Evolutionary conservation across 2,888 invertebrate genomes (phyloP), one percentile per base, ranked within the genome.

Genomic region (Heteromurus nitidus): DNA sequence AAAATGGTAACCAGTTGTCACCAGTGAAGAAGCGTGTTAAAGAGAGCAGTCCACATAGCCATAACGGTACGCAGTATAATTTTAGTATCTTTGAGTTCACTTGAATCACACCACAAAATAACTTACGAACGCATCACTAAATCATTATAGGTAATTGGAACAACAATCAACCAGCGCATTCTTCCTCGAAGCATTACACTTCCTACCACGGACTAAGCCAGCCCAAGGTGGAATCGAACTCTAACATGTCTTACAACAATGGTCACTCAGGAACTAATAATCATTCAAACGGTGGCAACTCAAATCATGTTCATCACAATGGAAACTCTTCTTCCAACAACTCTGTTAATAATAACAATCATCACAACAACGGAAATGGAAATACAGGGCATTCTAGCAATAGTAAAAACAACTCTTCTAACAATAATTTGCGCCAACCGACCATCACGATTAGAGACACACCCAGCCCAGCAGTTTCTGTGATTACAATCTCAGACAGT

Each of bases 21-120:
- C 98, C 98, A 1, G 97, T 98, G 28, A 98, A 98, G 91, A 98
- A 98, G 89, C 93, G 98, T 20, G 97, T 98, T 55, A 98, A 98
- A 89, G 98, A 98, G 89, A 96, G 96, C 88, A 96, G 97, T 26
- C 97, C 97, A 26, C 97, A 85, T 31, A 72, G n/a, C 18, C 74
- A 76, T 26, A 81, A 68, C 72, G 80, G 62, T 70, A 74, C 2
- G 72, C 20, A 55, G 36, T 36, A 9, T 36, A 36, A 36, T 36
- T 36, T 36, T 36, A 9, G 36, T 36, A 36, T 36, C 36, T 47
- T 47, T 47, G 47, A 3, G 47, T 47, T 47, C n/a, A 47, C 3
- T 47, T n/a, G n/a, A n/a, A n/a, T n/a, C n/a, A n/a, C n/a, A n/a
- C n/a, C n/a, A n/a, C n/a, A n/a, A n/a, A n/a, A n/a, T n/a, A n/a